These are phyloP conservation scores for Epinotia nisella DNA, from an alignment of 2,888 invertebrate genomes.

Conservation along the genomic window DNA sequence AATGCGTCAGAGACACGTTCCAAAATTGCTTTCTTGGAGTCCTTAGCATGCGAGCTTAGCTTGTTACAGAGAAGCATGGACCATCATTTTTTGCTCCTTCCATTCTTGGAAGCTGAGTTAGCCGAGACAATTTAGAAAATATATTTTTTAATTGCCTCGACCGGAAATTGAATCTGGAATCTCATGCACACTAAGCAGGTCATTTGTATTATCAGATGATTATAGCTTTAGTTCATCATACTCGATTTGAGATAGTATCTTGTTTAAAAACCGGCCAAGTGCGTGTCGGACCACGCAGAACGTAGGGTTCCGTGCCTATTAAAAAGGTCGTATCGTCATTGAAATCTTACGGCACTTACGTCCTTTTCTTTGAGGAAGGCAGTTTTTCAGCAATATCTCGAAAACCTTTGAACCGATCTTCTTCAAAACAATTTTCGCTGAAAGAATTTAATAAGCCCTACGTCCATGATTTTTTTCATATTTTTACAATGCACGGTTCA, in stretches of 20 bases:
- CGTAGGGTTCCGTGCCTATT: too few relatives aligned
- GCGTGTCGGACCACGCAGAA: too few relatives aligned
- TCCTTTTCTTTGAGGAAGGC: too few relatives aligned
- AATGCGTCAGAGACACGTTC: not conserved
- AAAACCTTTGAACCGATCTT: too few relatives aligned
- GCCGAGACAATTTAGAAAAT: constrained; percentile 16
- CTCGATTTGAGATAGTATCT: not conserved
- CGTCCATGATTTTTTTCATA: too few relatives aligned
- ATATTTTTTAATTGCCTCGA: constrained; percentile 15
- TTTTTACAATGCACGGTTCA: too few relatives aligned
- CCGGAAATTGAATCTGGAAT: constrained; percentile 22
- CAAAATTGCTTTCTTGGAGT: not conserved
- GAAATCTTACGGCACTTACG: too few relatives aligned
- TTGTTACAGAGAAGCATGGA: not conserved
- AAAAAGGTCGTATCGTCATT: too few relatives aligned
- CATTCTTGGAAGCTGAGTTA: constrained; percentile 12
- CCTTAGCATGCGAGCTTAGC: not conserved
- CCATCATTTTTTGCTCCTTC: constrained; percentile 3
- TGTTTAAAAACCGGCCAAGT: too few relatives aligned
- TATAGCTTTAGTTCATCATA: not conserved
- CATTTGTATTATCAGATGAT: constrained; percentile 23
- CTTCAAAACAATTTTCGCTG: too few relatives aligned
- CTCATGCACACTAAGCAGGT: constrained; percentile 1
- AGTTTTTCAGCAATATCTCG: too few relatives aligned
- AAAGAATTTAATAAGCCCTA: too few relatives aligned